These are phyloP conservation scores for Tiliacea aurago DNA, from an alignment of 2,888 invertebrate genomes.

Conservation along the genomic window DNA sequence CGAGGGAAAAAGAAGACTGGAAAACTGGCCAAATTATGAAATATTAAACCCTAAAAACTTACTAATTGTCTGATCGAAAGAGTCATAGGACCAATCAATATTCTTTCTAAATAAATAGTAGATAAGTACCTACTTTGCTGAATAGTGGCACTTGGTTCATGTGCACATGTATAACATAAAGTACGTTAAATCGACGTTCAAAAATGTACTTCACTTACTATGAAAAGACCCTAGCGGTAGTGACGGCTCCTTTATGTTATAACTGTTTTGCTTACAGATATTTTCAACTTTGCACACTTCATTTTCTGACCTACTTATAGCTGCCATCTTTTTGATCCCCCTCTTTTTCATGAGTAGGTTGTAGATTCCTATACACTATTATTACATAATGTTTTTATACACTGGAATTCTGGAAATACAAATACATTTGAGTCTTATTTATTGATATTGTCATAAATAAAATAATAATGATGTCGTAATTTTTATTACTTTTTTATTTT, in stretches of 20 bases:
- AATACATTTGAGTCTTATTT: conserved; percentile 39
- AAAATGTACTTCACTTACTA: conserved; percentile 36
- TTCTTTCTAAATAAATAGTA: not conserved
- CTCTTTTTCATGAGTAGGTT: conserved; percentile 30
- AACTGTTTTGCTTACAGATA: conserved; percentile 35
- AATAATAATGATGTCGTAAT: conserved; percentile 12
- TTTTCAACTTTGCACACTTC: conserved; percentile 43
- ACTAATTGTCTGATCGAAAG: no score
- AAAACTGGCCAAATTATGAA: not conserved
- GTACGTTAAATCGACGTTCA: no score
- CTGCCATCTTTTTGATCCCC: conserved; percentile 26
- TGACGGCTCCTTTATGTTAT: conserved; percentile 17
- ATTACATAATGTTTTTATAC: conserved; percentile 38
- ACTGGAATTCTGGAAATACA: conserved; percentile 37
- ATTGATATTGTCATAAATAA: conserved; percentile 40
- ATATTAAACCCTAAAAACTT: not conserved
- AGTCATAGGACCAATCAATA: not conserved
- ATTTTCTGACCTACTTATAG: conserved; percentile 36
- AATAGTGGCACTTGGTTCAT: not conserved
- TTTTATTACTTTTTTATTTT: conserved; percentile 13
- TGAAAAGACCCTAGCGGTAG: conserved; percentile 5
- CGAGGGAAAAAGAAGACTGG: not conserved
- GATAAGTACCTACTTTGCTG: not conserved
- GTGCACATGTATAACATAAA: no score
- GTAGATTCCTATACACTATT: conserved; percentile 28